phyloP scores from a whole-genome alignment of 2,113 vertebrate species.

The Tragelaphus imberbis region DNA sequence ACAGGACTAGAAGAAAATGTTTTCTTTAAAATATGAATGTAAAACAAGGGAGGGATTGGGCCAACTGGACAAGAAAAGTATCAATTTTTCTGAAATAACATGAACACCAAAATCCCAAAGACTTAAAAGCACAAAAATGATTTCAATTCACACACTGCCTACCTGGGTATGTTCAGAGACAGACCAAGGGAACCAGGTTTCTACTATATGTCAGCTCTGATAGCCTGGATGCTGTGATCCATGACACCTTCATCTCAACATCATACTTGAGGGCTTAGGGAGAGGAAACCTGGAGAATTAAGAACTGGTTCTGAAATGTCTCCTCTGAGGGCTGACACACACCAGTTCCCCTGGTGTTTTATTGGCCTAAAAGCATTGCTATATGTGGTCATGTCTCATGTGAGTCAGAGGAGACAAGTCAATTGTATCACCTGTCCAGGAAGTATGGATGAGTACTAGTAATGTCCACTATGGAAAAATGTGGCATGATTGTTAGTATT shows the following conservation, averaged over 20 bases:
- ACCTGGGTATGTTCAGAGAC: not conserved
- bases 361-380: not conserved
- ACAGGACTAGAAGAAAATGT: not conserved
- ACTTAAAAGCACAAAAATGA: not conserved
- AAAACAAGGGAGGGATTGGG: not conserved
- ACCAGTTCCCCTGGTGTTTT: not conserved
- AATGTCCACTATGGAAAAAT: not conserved
- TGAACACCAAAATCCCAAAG: not conserved
- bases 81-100: not conserved
- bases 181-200: no score
- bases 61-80: not conserved
- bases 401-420: not conserved
- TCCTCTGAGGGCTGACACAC: not conserved
- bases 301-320: not conserved
- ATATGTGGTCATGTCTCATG: not conserved
- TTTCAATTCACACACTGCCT: not conserved
- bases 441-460: not conserved
- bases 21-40: not conserved
- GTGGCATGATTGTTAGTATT: not conserved
- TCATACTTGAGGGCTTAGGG: not conserved
- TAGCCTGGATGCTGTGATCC: not conserved
- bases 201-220: fast-evolving
- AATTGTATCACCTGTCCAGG: not conserved
- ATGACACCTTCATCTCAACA: not conserved
- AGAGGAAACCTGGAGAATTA: not conserved